These are phyloP conservation scores for Microcaecilia unicolor DNA, from an alignment of 2,797 vertebrate species.

Conservation along the genomic window DNA sequence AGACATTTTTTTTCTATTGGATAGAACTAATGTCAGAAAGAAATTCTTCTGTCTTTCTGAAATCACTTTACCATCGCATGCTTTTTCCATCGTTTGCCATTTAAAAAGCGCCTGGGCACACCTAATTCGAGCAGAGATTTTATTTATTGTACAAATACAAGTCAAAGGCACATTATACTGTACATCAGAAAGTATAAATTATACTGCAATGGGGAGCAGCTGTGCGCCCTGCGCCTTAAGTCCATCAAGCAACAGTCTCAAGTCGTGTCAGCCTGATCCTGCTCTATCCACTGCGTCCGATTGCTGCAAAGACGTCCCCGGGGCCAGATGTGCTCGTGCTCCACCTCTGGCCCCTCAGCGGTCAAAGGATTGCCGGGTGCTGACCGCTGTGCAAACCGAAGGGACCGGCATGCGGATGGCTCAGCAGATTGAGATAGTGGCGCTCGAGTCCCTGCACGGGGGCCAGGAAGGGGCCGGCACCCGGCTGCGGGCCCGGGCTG, in stretches of 20 bases:
- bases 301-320: neutral
- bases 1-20: too few species aligned
- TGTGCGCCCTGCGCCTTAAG: too few species aligned
- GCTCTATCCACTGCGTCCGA: neutral
- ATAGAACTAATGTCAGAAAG: too few species aligned
- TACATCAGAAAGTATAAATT: too few species aligned
- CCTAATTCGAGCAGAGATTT: too few species aligned
- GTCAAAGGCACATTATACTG: too few species aligned
- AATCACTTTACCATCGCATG: too few species aligned
- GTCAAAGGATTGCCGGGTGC: constrained; percentile 59
- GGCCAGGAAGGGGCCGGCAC: constrained; percentile 71
- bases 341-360: neutral
- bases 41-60: too few species aligned
- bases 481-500: constrained; percentile 70
- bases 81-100: too few species aligned
- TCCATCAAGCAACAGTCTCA: neutral
- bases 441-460: constrained; percentile 81
- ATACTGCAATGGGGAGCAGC: too few species aligned
- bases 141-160: too few species aligned
- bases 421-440: constrained; percentile 85
- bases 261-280: neutral
- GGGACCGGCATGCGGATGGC: constrained; percentile 76
- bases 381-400: constrained; percentile 80
- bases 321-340: constrained; percentile 17
- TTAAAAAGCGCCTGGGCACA: too few species aligned